These are phyloP conservation scores for Lasioglossum marginatum DNA, from an alignment of 2,888 invertebrate species.

Conservation along the genomic window DNA sequence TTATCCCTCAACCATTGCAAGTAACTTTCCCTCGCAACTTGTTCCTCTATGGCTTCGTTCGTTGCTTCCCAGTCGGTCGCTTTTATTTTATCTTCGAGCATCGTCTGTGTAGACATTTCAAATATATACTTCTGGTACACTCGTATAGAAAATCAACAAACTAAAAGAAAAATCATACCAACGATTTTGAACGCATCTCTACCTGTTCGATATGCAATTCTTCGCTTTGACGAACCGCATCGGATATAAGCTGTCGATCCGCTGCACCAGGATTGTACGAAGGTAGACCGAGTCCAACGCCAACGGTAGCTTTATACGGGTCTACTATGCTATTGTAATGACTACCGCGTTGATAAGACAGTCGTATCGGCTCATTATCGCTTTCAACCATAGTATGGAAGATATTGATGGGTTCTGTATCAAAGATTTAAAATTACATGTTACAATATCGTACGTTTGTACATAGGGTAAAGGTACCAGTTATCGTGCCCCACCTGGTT, in stretches of 20 bases:
- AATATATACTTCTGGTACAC: not conserved
- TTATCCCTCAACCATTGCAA: constrained; percentile 91
- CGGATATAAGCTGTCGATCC: constrained; percentile 89
- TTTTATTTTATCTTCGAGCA: constrained; percentile 95
- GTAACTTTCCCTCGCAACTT: constrained; percentile 94
- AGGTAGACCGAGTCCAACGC: constrained; percentile 94
- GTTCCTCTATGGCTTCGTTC: constrained; percentile 95
- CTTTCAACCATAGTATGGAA: constrained; percentile 92
- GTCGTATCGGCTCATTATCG: constrained; percentile 91
- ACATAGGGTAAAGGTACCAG: not conserved
- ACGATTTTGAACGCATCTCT: constrained; percentile 29
- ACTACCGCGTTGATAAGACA: constrained; percentile 94
- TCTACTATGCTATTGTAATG: constrained; percentile 96
- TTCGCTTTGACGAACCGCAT: constrained; percentile 92
- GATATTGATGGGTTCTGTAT: constrained; percentile 93
- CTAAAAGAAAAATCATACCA: not conserved
- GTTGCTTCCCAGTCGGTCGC: constrained; percentile 97
- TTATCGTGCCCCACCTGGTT: no score
- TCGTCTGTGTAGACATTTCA: constrained; percentile 86
- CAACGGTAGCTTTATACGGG: constrained; percentile 92
- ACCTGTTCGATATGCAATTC: constrained; percentile 92
- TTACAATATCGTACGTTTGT: not conserved
- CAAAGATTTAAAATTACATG: not conserved
- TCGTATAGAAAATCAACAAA: not conserved
- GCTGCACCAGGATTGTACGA: constrained; percentile 91